A percentile compares a stretch with the other conserved stretches of the same genome.
phyloP scores from a whole-genome alignment of 2,797 vertebrate species.

The Danio albolineatus region DNA sequence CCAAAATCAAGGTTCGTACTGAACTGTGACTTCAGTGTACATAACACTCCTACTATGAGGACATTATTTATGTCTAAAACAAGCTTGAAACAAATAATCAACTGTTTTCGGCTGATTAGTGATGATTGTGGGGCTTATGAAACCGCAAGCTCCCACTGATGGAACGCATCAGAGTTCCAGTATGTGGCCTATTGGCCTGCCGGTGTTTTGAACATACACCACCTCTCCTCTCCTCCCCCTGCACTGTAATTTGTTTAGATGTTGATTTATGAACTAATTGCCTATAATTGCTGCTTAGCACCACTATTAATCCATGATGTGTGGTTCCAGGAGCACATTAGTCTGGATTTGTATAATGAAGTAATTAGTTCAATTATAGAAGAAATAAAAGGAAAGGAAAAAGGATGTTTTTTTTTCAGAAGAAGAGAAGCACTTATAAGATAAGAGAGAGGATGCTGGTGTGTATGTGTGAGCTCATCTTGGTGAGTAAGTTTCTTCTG shows the following conservation, averaged over 20 bases:
- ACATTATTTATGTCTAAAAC: neutral
- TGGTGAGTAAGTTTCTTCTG: constrained; percentile 18
- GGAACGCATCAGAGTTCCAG: constrained; percentile 38
- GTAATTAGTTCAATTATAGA: constrained; percentile 79
- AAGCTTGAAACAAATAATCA: neutral
- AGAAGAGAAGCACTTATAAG: constrained; percentile 23
- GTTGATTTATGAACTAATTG: constrained; percentile 83
- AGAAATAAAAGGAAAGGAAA: constrained; percentile 67
- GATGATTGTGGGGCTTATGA: neutral
- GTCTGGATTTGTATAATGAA: constrained; percentile 80
- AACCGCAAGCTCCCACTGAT: constrained; percentile 1
- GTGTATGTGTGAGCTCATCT: constrained; percentile 18
- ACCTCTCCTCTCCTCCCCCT: constrained; percentile 36
- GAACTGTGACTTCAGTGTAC: too few species aligned
- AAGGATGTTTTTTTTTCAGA: constrained; percentile 40
- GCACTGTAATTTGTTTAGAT: constrained; percentile 77
- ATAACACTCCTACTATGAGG: too few species aligned
- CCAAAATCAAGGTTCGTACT: too few species aligned
- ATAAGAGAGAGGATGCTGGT: neutral
- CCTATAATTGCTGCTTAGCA: constrained; percentile 79
- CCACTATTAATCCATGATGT: constrained; percentile 78
- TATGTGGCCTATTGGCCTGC: constrained; percentile 60
- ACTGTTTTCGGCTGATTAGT: neutral
- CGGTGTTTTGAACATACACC: constrained; percentile 43
- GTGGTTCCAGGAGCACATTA: constrained; percentile 79